Conservation (phyloP, 1,140 invertebrate species). For the Heterodera carotae region DNA sequence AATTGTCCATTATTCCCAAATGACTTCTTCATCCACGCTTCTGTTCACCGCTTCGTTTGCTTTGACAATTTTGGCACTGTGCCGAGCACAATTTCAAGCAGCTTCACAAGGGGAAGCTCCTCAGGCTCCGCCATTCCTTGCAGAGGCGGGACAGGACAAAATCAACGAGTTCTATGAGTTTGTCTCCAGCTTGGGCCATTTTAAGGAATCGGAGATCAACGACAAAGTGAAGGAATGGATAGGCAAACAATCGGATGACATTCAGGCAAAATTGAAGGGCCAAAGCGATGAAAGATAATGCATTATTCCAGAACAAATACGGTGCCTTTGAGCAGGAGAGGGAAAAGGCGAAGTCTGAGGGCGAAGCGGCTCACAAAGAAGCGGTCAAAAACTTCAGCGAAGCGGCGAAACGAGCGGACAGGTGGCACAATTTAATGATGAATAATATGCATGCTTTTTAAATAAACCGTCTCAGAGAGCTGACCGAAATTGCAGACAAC, state of each 20-base stretch:
- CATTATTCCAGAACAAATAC: conserved; percentile 14
- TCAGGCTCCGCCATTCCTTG: conserved; percentile 3
- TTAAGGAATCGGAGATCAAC: conserved; percentile 17
- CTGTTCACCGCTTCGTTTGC: not conserved
- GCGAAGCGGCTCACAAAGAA: conserved; percentile 25
- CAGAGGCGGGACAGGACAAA: not conserved
- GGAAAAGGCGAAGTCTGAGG: not conserved
- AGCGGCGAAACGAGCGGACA: conserved; percentile 12
- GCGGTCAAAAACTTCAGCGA: conserved; percentile 18
- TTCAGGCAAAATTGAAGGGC: conserved; percentile 11
- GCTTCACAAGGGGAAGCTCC: not conserved
- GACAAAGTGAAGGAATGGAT: conserved; percentile 28
- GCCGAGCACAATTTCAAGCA: not conserved
- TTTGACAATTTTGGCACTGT: not conserved
- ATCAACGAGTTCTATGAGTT: conserved; percentile 23
- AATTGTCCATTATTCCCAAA: too few relatives aligned
- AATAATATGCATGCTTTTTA: not conserved
- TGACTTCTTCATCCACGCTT: not conserved
- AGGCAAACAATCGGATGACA: conserved; percentile 8
- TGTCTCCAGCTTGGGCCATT: not conserved
- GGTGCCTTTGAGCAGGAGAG: conserved; percentile 18
- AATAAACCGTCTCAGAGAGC: conserved; percentile 1
- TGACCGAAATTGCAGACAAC: conserved; percentile 22
- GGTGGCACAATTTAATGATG: not conserved
- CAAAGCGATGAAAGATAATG: not conserved